A percentile compares a stretch with the other conserved stretches of the same genome.
Evolutionary conservation across 30 jellyfish, hydroid and myxozoan species (phyloP).

Genomic region (Catostylus mosaicus): DNA sequence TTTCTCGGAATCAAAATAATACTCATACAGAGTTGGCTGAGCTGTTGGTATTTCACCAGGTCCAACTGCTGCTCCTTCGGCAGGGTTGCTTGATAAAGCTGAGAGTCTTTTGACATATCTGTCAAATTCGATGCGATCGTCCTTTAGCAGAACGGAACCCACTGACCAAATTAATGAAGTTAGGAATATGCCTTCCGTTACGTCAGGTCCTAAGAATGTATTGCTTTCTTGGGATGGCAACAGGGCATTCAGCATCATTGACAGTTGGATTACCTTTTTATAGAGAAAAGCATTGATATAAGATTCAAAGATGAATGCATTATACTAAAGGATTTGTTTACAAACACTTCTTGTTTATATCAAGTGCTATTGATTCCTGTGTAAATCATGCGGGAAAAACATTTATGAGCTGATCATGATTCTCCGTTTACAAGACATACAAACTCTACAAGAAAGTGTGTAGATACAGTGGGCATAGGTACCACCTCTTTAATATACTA

Average conservation of each 20-base stretch:
- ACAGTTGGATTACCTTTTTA: constrained; percentile 86
- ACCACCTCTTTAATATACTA: no score
- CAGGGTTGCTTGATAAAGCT: constrained; percentile 73
- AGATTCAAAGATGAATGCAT: no score
- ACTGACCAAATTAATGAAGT: constrained; percentile 97
- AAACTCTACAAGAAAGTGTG: no score
- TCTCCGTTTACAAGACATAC: no score
- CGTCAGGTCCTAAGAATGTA: constrained; percentile 80
- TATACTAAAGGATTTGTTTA: no score
- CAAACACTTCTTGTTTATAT: no score
- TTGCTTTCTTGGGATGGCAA: constrained; percentile 87
- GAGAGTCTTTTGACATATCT: constrained; percentile 78
- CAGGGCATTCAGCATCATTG: constrained; percentile 92
- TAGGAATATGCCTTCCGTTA: constrained; percentile 88
- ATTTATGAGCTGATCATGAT: no score
- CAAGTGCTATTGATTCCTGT: no score
- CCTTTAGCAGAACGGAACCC: constrained; percentile 92
- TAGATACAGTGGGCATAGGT: no score
- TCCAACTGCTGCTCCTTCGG: constrained; percentile 72
- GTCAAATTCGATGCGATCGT: constrained; percentile 91
- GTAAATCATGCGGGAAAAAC: no score
- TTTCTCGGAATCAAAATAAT: constrained; percentile 77
- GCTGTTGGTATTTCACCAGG: constrained; percentile 93
- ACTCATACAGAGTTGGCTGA: constrained; percentile 86
- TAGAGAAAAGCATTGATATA: no score